phyloP scores from a whole-genome alignment of 2,113 vertebrate genomes.

The Psophia crepitans region DNA sequence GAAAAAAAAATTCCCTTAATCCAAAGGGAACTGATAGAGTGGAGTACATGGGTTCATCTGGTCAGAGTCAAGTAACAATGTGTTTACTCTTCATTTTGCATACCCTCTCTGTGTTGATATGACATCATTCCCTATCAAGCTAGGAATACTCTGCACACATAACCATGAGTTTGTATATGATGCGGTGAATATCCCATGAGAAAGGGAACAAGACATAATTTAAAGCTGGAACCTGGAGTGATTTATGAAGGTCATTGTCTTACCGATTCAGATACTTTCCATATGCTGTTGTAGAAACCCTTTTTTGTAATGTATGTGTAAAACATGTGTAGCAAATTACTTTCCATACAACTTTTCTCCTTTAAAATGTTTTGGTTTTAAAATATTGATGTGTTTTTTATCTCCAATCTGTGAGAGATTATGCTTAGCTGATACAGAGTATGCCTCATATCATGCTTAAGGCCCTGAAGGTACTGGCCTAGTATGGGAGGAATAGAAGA shows the following conservation, averaged over 20 bases:
- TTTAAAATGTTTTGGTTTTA: conserved; percentile 69
- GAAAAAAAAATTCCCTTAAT: background rate
- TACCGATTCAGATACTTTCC: conserved; percentile 80
- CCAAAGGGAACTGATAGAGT: background rate
- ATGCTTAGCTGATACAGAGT: background rate
- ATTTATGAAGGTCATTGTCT: conserved; percentile 84
- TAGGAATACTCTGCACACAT: conserved; percentile 63
- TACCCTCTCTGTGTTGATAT: conserved; percentile 52
- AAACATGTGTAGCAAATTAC: conserved; percentile 78
- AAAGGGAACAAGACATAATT: conserved; percentile 75
- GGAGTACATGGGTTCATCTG: conserved; percentile 32
- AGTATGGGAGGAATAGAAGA: background rate
- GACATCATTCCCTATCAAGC: conserved; percentile 73
- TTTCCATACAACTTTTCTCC: conserved; percentile 65
- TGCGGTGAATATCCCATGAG: conserved; percentile 72
- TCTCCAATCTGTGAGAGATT: conserved; percentile 59
- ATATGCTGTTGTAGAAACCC: conserved; percentile 74
- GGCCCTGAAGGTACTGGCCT: conserved; percentile 10
- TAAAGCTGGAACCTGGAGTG: conserved; percentile 74
- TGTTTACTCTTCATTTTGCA: conserved; percentile 33
- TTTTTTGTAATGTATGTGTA: conserved; percentile 70
- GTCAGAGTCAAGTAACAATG: background rate
- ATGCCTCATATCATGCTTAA: background rate
- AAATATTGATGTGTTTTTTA: conserved; percentile 63
- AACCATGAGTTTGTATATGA: conserved; percentile 69